Evolutionary conservation across 2,888 invertebrate species (phyloP).

Genomic region (Agonum fuliginosum): DNA sequence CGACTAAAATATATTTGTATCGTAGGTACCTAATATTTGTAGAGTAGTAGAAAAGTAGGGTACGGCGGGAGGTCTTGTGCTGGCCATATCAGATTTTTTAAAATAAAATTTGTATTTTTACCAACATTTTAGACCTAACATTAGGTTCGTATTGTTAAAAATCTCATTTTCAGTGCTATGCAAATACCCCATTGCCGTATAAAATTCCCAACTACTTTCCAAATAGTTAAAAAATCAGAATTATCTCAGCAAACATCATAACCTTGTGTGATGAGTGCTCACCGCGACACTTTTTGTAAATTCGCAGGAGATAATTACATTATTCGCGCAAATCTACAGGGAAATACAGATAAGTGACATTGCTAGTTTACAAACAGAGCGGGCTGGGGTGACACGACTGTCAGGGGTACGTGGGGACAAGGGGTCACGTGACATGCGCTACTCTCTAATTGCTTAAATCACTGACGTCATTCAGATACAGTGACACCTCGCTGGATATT

Average conservation of each 20-base stretch:
- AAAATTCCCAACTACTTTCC: too few relatives aligned
- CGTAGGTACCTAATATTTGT: too few relatives aligned
- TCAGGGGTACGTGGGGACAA: neutral
- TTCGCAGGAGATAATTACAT: constrained; percentile 50
- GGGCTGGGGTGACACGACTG: constrained; percentile 20
- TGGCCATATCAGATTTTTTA: too few relatives aligned
- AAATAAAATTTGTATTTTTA: too few relatives aligned
- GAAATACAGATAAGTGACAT: constrained; percentile 57
- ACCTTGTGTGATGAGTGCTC: constrained; percentile 15
- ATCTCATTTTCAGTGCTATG: too few relatives aligned
- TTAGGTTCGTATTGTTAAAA: too few relatives aligned
- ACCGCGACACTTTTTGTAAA: constrained; percentile 48
- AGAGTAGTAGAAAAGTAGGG: too few relatives aligned
- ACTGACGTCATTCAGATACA: constrained; percentile 52
- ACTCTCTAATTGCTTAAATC: constrained; percentile 56
- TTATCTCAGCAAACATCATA: neutral
- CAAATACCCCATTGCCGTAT: too few relatives aligned
- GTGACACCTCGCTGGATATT: constrained; percentile 19
- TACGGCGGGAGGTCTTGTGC: too few relatives aligned
- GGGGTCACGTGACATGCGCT: constrained; percentile 54
- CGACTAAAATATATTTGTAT: too few relatives aligned
- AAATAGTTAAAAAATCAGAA: neutral
- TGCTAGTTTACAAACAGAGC: constrained; percentile 55
- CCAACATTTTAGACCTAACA: too few relatives aligned
- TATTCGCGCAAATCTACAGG: constrained; percentile 51